Percentiles rank a stretch among this genome's conserved stretches.
Evolutionary conservation across 2,888 invertebrate species (phyloP).

Genomic region (Flexamia atlantica): DNA sequence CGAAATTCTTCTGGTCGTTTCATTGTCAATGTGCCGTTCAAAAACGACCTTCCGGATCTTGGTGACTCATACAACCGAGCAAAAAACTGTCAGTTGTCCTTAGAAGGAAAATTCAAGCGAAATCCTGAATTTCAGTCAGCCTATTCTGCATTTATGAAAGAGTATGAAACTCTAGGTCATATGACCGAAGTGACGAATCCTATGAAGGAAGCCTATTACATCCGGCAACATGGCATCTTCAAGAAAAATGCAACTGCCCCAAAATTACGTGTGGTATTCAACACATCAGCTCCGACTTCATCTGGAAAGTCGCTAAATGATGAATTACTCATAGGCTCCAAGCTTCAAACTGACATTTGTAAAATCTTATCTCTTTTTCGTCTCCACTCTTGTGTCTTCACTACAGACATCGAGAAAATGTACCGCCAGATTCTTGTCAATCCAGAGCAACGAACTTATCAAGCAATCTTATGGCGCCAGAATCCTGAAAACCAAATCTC

Average conservation of each 20-base stretch:
- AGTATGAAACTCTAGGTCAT: too few species aligned
- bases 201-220: too few species aligned
- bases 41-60: too few species aligned
- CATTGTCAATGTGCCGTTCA: too few species aligned
- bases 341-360: slow-evolving; percentile 55
- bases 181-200: too few species aligned
- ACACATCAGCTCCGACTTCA: neutral
- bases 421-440: slow-evolving; percentile 10
- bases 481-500: neutral
- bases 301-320: neutral
- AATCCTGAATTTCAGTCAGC: too few species aligned
- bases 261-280: neutral
- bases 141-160: too few species aligned
- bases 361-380: slow-evolving; percentile 43
- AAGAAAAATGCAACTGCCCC: too few species aligned
- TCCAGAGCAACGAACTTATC: slow-evolving; percentile 8
- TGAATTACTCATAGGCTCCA: neutral
- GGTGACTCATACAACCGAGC: neutral
- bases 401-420: slow-evolving; percentile 44
- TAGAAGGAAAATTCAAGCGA: too few species aligned
- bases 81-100: too few species aligned
- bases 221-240: too few species aligned
- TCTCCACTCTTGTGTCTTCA: slow-evolving; percentile 1
- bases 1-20: too few species aligned
- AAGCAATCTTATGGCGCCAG: slow-evolving; percentile 31